These are phyloP conservation scores for Argyrosomus japonicus DNA, from an alignment of 2,113 vertebrate genomes.

Conservation along the genomic window DNA sequence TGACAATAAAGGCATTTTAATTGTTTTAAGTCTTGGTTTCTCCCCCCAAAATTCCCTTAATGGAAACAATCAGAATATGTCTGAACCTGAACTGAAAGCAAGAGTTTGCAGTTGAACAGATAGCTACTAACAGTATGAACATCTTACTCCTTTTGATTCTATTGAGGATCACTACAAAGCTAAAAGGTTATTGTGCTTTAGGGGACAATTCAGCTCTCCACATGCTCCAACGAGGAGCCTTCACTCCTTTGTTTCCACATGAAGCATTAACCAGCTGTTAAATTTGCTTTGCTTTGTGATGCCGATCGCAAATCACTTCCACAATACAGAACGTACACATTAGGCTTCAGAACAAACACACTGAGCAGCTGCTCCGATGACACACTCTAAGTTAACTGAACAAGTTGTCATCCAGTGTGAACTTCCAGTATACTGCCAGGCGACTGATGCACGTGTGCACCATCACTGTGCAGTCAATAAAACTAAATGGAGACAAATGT, in stretches of 20 bases:
- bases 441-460: neutral
- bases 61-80: too few relatives aligned
- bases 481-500: constrained; percentile 20
- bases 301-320: constrained; percentile 28
- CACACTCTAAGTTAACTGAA: constrained; percentile 24
- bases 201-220: constrained; percentile 11
- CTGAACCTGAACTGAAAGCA: neutral
- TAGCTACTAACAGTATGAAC: neutral
- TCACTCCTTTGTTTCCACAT: constrained; percentile 8
- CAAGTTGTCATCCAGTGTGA: neutral
- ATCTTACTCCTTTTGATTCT: constrained; percentile 7
- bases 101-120: neutral
- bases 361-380: constrained; percentile 43
- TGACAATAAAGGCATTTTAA: too few relatives aligned
- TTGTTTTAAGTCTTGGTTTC: too few relatives aligned
- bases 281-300: constrained; percentile 17
- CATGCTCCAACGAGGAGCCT: neutral
- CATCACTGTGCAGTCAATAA: constrained; percentile 12
- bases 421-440: neutral
- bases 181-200: neutral
- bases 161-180: neutral
- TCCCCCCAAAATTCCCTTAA: too few relatives aligned
- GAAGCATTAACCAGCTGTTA: constrained; percentile 37
- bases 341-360: constrained; percentile 12
- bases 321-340: constrained; percentile 24